A percentile compares a stretch with the other conserved stretches of the same genome.
phyloP scores from a whole-genome alignment of 2,888 invertebrate species.

The Caenorhabditis zanzibari region DNA sequence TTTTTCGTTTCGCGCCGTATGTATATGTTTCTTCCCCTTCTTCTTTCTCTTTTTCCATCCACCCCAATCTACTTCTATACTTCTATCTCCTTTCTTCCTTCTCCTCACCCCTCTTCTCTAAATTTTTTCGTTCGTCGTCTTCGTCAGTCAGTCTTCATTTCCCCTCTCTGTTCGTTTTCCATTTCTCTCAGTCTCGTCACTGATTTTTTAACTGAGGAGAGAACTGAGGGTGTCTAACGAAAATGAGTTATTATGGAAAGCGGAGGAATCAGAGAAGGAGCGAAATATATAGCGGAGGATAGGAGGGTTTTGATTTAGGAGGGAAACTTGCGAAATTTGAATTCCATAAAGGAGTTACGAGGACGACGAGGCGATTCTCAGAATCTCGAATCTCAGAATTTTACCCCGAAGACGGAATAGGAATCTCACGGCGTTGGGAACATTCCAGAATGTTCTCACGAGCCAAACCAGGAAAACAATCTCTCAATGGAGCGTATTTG shows the following conservation, averaged over 20 bases:
- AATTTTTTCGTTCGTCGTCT: neutral
- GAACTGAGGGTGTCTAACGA: neutral
- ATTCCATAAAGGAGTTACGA: no score
- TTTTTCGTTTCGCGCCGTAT: slow-evolving; percentile 24
- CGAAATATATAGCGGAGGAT: neutral
- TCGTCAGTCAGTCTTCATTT: neutral
- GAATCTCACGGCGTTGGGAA: no score
- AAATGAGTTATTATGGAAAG: neutral
- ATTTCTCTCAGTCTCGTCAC: slow-evolving; percentile 12
- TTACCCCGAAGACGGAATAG: no score
- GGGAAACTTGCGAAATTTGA: neutral
- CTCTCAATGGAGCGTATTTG: neutral
- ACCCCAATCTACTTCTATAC: neutral
- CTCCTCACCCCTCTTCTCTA: neutral
- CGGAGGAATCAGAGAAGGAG: neutral
- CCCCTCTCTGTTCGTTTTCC: slow-evolving; percentile 5
- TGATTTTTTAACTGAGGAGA: slow-evolving; percentile 14
- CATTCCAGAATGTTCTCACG: no score
- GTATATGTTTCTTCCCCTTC: slow-evolving; percentile 34
- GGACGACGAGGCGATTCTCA: no score
- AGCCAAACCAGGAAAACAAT: neutral
- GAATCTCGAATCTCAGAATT: no score
- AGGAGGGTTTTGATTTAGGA: neutral
- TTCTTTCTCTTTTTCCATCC: slow-evolving; percentile 23
- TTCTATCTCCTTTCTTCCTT: slow-evolving; percentile 18